Evolutionary conservation across 1,140 invertebrate genomes (phyloP).

Genomic region (Pogonomyrmex californicus): DNA sequence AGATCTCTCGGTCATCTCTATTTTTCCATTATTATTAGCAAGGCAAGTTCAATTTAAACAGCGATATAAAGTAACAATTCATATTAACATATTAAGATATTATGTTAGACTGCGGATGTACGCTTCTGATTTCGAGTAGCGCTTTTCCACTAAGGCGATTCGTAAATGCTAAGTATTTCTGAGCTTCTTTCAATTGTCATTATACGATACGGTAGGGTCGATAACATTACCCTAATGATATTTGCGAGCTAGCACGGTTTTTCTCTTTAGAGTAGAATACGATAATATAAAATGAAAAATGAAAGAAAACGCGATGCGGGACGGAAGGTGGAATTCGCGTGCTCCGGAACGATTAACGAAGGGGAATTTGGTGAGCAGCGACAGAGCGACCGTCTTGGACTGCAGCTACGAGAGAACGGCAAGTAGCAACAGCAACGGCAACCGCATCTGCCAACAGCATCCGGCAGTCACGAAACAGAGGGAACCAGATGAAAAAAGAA

Average conservation of each 20-base stretch:
- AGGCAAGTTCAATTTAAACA: no score
- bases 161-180: not conserved
- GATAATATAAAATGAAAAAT: conserved; percentile 61
- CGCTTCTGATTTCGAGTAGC: not conserved
- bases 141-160: not conserved
- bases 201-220: not conserved
- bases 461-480: conserved; percentile 51
- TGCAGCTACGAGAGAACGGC: not conserved
- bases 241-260: conserved; percentile 22
- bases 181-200: conserved; percentile 23
- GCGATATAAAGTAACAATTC: no score
- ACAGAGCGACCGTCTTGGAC: conserved; percentile 45
- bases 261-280: conserved; percentile 28
- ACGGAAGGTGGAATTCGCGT: conserved; percentile 32
- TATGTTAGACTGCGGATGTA: not conserved
- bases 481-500: conserved; percentile 66
- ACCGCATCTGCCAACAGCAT: conserved; percentile 59
- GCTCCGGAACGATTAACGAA: conserved; percentile 42
- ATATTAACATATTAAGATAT: not conserved
- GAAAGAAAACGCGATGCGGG: conserved; percentile 9
- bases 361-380: conserved; percentile 11
- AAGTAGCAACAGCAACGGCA: not conserved
- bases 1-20: no score
- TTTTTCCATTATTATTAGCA: no score
- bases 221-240: conserved; percentile 1